These are phyloP conservation scores for Hyperopisus bebe DNA, from an alignment of 2,113 vertebrate species.

Conservation along the genomic window DNA sequence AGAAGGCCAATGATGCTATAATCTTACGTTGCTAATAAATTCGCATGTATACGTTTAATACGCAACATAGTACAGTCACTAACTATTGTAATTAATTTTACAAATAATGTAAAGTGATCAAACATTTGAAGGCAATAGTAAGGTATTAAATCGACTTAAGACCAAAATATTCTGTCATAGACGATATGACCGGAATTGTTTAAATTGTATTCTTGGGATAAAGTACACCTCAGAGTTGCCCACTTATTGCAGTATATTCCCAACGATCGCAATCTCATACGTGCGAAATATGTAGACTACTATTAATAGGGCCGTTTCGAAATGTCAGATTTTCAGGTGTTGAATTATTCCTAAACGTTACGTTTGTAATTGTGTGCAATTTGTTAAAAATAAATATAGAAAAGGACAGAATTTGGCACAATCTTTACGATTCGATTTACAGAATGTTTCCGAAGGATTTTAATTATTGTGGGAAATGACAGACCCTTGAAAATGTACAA, in stretches of 20 bases:
- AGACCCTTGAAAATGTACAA: conserved; percentile 33
- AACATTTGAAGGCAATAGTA: neutral
- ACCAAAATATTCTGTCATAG: neutral
- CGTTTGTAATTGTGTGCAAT: neutral
- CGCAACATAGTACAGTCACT: neutral
- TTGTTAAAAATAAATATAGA: neutral
- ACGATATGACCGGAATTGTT: neutral
- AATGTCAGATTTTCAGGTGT: neutral
- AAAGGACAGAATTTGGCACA: neutral
- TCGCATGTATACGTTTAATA: neutral
- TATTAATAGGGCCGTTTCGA: neutral
- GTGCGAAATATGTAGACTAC: neutral
- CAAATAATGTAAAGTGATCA: neutral
- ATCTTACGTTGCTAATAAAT: neutral
- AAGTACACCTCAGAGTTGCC: neutral
- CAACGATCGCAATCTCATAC: neutral
- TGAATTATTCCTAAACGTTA: neutral
- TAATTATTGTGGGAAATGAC: conserved; percentile 6
- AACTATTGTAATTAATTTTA: neutral
- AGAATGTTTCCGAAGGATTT: neutral
- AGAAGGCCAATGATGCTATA: neutral
- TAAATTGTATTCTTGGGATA: neutral
- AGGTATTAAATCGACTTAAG: neutral
- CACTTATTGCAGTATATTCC: neutral
- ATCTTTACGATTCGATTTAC: neutral